Base-by-base conservation (phyloP, 1,140 invertebrate species). In the Stenopsyche tienmushanensis region DNA sequence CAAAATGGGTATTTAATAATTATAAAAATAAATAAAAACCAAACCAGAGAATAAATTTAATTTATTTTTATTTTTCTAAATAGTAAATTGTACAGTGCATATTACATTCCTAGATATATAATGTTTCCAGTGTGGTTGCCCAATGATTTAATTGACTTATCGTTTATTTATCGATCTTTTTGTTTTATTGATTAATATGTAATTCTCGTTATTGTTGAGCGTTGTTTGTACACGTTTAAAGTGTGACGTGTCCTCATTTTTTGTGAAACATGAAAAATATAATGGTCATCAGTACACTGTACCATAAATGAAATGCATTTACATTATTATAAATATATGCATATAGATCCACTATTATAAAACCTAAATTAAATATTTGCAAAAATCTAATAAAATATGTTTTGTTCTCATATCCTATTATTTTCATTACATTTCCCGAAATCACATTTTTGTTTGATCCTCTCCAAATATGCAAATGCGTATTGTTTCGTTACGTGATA, bases 241-340 rank as follows among this genome's bases (percentile, higher is more conserved):
- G 21, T 59, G 54, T 45, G 58, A 64, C 64, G 54, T 69, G 45
- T 60, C 57, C 25, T 50, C 34, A 58, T 65, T 66, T 66, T 57
- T 65, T 69, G 67, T 65, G 64, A 69, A 62, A 69, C 64, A 65
- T 69, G 67, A 34, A 34, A 34, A 34, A 7, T 69, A 69, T 69
- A 66, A 54, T 52, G 58, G 60, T 66, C 59, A 66, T 69, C 64
- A 74, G 77, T 76, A 78, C 70, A 69, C 75, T 80, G 78, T 81
- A 81, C 78, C 74, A 80, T 80, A 80, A 65, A 47, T 76, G 62
- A 66, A 77, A 80, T 70, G 65, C 78, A 78, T 81, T 78, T 81
- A 79, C 78, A 81, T 80, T 81, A 80, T 80, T 81, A 80, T 80
- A 78, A 80, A 81, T 80, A 80, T 79, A 80, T 70, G 71, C 71